Evolutionary conservation across 1,140 invertebrate genomes (phyloP), one percentile per base, ranked within the genome.

Genomic region (Procambarus clarkii): DNA sequence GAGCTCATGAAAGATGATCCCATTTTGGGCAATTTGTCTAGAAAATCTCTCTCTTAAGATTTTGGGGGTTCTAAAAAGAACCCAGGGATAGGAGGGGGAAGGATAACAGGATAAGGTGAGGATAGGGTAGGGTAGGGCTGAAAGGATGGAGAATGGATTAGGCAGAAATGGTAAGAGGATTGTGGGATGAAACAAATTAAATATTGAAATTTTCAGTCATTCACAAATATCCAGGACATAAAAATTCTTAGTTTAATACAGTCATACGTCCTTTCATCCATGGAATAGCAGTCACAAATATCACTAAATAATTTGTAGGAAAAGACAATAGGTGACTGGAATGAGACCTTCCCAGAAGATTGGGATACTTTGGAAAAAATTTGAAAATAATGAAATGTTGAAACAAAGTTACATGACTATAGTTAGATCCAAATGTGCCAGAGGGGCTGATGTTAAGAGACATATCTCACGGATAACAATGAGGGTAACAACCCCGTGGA

Each of bases 51-150:
- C 71, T 91, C 60, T 45, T 86, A 91, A 91, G 24, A 82, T 69
- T 91, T n/a, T 86, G 90, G 76, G 90, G 90, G 90, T 91, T 91
- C 90, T 86, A 83, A 91, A 91, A 34, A 91, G 90, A 91, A 91
- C 90, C 90, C 90, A 76, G 84, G 90, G 85, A 86, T 44, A 69
- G 80, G 82, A 69, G 46, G 34, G 81, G 78, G 48, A 86, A 91
- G 90, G 90, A 87, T 91, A 45, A 78, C 54, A 86, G 83, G 89
- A 81, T 58, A 58, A 50, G 88, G 60, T 48, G 44, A 82, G 87
- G 79, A 81, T 64, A n/a, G n/a, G n/a, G n/a, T n/a, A n/a, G 21
- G 78, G 76, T 58, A 44, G 45, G 78, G 78, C 11, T 76, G 64
- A 34, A 8, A 54, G n/a, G 46, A 64, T 45, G 9, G 64, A 44